Evolutionary conservation across 2,797 vertebrate genomes (phyloP).

Genomic region (Cyclopterus lumpus): DNA sequence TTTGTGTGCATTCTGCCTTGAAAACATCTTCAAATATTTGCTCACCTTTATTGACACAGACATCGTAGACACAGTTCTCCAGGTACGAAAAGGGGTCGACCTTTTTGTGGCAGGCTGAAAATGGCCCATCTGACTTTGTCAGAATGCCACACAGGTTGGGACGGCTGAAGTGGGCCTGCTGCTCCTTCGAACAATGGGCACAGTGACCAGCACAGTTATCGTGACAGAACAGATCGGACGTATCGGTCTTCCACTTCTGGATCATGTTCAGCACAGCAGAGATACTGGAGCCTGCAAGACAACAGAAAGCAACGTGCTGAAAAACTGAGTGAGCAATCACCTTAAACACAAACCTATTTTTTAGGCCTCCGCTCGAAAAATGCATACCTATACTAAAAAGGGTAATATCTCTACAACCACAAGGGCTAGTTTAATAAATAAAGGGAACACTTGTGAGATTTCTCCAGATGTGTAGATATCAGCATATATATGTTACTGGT

Average conservation of each 20-base stretch:
- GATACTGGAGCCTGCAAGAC: conserved; percentile 2
- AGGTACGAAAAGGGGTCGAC: conserved; percentile 18
- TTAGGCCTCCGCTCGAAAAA: too few species aligned
- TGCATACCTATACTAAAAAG: too few species aligned
- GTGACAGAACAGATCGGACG: conserved; percentile 37
- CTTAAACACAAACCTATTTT: too few species aligned
- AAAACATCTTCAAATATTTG: not conserved
- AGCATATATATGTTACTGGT: too few species aligned
- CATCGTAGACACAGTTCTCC: conserved; percentile 44
- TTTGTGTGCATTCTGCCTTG: not conserved
- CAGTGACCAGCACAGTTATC: conserved; percentile 47
- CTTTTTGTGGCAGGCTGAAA: conserved; percentile 29
- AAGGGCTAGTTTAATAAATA: too few species aligned
- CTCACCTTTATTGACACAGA: conserved; percentile 46
- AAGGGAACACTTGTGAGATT: too few species aligned
- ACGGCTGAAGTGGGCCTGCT: not conserved
- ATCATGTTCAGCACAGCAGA: conserved; percentile 39
- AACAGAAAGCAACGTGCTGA: not conserved
- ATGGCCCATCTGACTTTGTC: conserved; percentile 20
- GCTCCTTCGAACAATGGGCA: not conserved
- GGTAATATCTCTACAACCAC: too few species aligned
- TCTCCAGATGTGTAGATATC: too few species aligned
- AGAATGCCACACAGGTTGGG: conserved; percentile 33
- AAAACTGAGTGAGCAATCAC: not conserved
- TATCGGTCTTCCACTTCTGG: conserved; percentile 34